Percentiles rank a stretch among this genome's conserved stretches.
Evolutionary conservation across 2,113 vertebrate genomes (phyloP).

Genomic region (Spea multiplicata): DNA sequence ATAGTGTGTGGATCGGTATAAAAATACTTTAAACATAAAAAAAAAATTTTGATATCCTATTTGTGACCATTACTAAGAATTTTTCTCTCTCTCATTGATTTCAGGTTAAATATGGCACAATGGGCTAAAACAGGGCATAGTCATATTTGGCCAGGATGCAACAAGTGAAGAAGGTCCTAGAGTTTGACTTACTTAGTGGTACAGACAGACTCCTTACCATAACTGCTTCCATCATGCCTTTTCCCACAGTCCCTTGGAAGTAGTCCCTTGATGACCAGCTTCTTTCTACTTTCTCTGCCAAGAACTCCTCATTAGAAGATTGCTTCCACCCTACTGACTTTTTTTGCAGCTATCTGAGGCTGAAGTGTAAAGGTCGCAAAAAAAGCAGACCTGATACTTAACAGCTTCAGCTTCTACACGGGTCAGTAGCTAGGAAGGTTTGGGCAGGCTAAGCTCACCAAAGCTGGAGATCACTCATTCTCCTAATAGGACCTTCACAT

Average conservation of each 20-base stretch:
- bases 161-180: constrained; percentile 15
- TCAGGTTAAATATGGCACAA: neutral
- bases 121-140: neutral
- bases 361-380: constrained; percentile 16
- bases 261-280: constrained; percentile 22
- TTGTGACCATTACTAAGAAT: too few species aligned
- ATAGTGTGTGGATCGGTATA: too few species aligned
- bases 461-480: constrained; percentile 25
- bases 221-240: constrained; percentile 6
- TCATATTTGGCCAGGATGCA: neutral
- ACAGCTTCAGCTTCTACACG: neutral
- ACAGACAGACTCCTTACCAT: constrained; percentile 25
- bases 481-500: constrained; percentile 30
- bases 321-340: constrained; percentile 36
- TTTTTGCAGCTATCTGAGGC: constrained; percentile 3
- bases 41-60: too few species aligned
- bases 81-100: too few species aligned
- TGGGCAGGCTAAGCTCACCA: constrained; percentile 12
- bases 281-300: constrained; percentile 11
- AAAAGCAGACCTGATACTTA: neutral
- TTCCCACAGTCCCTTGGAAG: constrained; percentile 19
- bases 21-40: too few species aligned
- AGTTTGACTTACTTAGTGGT: constrained; percentile 37
- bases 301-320: constrained; percentile 37
- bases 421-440: constrained; percentile 23